These are phyloP conservation scores for Folsomia candida DNA, from an alignment of 2,888 invertebrate species.

Conservation along the genomic window DNA sequence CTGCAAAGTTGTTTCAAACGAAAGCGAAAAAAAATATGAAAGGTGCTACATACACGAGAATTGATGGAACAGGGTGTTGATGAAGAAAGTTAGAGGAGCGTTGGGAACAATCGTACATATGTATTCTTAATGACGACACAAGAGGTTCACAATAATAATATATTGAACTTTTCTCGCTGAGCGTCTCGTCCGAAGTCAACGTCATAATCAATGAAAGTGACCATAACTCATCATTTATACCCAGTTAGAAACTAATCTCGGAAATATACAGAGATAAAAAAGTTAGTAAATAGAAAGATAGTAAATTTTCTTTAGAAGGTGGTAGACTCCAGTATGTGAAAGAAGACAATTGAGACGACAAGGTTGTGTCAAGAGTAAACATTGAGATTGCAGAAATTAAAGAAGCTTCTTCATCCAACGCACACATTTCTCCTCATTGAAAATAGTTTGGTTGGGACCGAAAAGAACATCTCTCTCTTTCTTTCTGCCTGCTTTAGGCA, in stretches of 20 bases:
- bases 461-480: too few species aligned
- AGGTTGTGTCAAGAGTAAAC: slow-evolving; percentile 16
- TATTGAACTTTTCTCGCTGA: slow-evolving; percentile 7
- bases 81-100: slow-evolving; percentile 6
- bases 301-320: slow-evolving; percentile 28
- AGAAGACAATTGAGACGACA: slow-evolving; percentile 15
- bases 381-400: too few species aligned
- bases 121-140: slow-evolving; percentile 10
- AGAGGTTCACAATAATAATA: slow-evolving; percentile 12
- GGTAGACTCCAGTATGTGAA: too few species aligned
- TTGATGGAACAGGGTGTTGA: slow-evolving; percentile 6
- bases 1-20: not conserved
- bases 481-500: too few species aligned
- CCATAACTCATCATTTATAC: slow-evolving; percentile 32
- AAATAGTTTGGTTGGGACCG: too few species aligned
- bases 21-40: not conserved
- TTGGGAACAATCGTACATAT: not conserved
- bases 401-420: too few species aligned
- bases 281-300: slow-evolving; percentile 7
- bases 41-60: not conserved
- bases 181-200: not conserved
- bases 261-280: slow-evolving; percentile 6
- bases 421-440: too few species aligned
- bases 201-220: slow-evolving; percentile 36
- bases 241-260: slow-evolving; percentile 31